Conservation (phyloP, 2,797 vertebrate genomes). For the Micropoecilia bifurca region DNA sequence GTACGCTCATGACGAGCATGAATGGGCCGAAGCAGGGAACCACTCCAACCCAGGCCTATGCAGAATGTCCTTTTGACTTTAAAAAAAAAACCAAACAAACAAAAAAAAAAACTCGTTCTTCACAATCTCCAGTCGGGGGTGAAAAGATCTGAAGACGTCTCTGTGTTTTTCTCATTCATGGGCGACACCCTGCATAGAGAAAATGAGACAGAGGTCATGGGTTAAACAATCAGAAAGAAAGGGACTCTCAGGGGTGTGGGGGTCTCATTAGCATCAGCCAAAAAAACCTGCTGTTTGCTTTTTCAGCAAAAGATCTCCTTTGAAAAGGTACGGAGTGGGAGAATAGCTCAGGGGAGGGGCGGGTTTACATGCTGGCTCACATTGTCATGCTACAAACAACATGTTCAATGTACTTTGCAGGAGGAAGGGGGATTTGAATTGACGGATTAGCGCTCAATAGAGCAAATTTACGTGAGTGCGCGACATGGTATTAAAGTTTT, state of each 20-base stretch:
- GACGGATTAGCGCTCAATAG: not conserved
- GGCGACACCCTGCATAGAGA: constrained; percentile 72
- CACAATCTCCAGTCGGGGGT: constrained; percentile 35
- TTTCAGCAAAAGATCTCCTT: constrained; percentile 72
- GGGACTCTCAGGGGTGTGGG: constrained; percentile 30
- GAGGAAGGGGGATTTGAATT: not conserved
- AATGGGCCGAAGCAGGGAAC: constrained; percentile 51
- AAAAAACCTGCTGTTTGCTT: constrained; percentile 71
- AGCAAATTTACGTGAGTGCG: no score
- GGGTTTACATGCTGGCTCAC: constrained; percentile 49
- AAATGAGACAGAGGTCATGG: constrained; percentile 62
- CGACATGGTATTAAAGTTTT: no score
- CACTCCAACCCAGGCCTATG: constrained; percentile 18
- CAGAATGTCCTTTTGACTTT: constrained; percentile 7
- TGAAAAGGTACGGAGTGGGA: constrained; percentile 67
- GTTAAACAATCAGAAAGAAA: constrained; percentile 48
- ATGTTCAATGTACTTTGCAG: not conserved
- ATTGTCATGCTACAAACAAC: constrained; percentile 16
- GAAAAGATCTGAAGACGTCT: constrained; percentile 62
- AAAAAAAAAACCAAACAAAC: not conserved
- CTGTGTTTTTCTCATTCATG: constrained; percentile 67
- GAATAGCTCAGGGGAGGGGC: constrained; percentile 45
- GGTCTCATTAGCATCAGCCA: constrained; percentile 59
- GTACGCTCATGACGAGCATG: constrained; percentile 93
- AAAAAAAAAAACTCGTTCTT: constrained; percentile 14